Percentiles rank a stretch among this genome's conserved stretches.
phyloP scores from a whole-genome alignment of 2,888 invertebrate genomes.

The Tortrix viridana region DNA sequence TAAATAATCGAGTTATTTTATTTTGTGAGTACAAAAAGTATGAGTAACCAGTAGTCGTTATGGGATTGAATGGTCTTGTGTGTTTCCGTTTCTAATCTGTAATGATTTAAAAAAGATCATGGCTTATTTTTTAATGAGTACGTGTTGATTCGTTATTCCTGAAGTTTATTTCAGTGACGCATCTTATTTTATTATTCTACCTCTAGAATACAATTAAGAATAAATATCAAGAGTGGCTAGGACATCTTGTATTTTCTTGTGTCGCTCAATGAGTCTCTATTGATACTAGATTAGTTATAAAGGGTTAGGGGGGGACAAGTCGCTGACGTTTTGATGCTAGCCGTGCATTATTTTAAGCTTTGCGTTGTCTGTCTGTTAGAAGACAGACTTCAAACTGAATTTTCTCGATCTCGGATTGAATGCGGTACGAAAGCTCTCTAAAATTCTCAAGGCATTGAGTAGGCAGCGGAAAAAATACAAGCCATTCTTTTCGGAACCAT shows the following conservation, averaged over 20 bases:
- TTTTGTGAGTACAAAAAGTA: conserved; percentile 25
- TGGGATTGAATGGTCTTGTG: conserved; percentile 11
- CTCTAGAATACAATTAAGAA: too few species aligned
- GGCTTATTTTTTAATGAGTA: not conserved
- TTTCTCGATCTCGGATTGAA: too few species aligned
- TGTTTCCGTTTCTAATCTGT: conserved; percentile 19
- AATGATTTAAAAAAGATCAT: conserved; percentile 15
- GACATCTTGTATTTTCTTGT: too few species aligned
- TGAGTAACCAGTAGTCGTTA: conserved; percentile 26
- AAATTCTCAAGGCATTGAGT: not conserved
- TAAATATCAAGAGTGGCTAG: too few species aligned
- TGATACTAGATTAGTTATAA: too few species aligned
- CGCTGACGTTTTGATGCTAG: too few species aligned
- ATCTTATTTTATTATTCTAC: too few species aligned
- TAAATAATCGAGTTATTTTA: conserved; percentile 23
- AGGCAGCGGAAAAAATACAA: not conserved
- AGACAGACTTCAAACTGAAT: too few species aligned
- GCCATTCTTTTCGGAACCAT: conserved; percentile 37
- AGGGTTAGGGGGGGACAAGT: too few species aligned
- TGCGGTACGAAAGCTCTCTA: not conserved
- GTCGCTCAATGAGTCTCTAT: too few species aligned
- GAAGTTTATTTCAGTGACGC: not conserved
- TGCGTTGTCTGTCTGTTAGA: too few species aligned
- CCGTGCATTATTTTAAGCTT: too few species aligned
- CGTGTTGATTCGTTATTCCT: not conserved